Base-by-base conservation (phyloP, 2,113 vertebrate genomes). In the Ictalurus furcatus region DNA sequence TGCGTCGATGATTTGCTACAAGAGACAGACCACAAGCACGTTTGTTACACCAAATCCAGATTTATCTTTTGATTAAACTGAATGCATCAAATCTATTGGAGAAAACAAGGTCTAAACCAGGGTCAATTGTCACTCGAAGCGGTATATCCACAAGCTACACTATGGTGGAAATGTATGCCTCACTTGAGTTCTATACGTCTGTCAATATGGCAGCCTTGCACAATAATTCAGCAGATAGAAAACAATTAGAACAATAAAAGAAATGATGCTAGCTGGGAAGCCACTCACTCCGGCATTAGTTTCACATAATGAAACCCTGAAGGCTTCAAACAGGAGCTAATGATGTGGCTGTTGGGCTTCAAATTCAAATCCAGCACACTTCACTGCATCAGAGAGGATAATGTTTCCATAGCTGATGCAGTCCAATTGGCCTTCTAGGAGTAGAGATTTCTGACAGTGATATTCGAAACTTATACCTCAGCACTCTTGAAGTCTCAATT, bases 1-100 rank as follows among this genome's bases (percentile, higher is more conserved):
- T 91, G 97, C 97, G 0, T 96, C 97, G 94, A 97, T 96, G 93
- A 97, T 96, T 96, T 97, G 96, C 97, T 98, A 96, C 93, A 63
- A 88, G 25, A 78, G 48, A 87, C n/a, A 83, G 40, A 58, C 40
- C n/a, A 87, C 82, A 88, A 37, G 44, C 52, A 76, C 21, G 21
- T 12, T 81, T 69, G n/a, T 90, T 40, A 90, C 48, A 79, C 48
- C 30, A 30, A 40, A 52, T 80, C 59, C 73, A 71, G 59, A 58
- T 69, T 65, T 76, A 88, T 82, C 34, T 74, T 34, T 81, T 4
- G 13, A 56, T 56, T 73, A 34, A 58, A 86, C 12, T 23, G 12
- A 25, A 54, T 85, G 65, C 6, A 21, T 37, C 52, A 86, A 34
- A 37, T 58, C 65, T 44, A 76, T 13, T 12, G 37, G 34, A 44